Conservation (phyloP, 1,140 invertebrate genomes). For the Monomorium pharaonis region DNA sequence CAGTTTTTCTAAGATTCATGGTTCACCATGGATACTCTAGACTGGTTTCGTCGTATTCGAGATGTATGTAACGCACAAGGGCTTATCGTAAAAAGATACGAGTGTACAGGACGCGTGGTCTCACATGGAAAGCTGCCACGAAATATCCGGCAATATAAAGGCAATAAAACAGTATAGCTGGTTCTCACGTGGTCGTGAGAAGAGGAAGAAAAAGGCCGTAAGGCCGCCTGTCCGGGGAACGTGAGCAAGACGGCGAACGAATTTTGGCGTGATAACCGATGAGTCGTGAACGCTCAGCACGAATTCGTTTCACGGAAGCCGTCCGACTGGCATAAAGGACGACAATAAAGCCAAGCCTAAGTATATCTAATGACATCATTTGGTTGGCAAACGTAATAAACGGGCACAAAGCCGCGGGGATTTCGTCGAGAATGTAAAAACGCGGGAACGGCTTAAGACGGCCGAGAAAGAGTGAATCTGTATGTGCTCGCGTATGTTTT, state of each 20-base stretch:
- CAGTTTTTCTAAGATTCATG: neutral
- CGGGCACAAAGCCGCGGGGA: conserved; percentile 70
- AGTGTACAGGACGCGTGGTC: neutral
- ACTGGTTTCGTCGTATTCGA: neutral
- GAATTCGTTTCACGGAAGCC: conserved; percentile 71
- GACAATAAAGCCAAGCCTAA: conserved; percentile 78
- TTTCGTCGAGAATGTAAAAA: conserved; percentile 76
- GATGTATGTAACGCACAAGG: neutral
- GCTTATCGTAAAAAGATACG: conserved; percentile 54
- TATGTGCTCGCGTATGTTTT: conserved; percentile 8
- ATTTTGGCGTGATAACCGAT: conserved; percentile 72
- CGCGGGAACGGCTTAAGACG: conserved; percentile 62
- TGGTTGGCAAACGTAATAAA: conserved; percentile 74
- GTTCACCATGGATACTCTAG: neutral
- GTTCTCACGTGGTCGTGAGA: conserved; percentile 34
- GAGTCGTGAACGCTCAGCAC: conserved; percentile 59
- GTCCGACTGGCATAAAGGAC: conserved; percentile 72
- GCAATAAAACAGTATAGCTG: conserved; percentile 56
- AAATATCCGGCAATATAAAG: conserved; percentile 29
- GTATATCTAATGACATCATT: conserved; percentile 82
- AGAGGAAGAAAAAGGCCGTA: conserved; percentile 37
- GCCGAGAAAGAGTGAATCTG: conserved; percentile 33
- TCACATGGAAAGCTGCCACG: conserved; percentile 5
- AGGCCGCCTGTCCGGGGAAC: conserved; percentile 1
- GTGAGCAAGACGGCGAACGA: conserved; percentile 31